Evolutionary conservation across 64 coral and sea anemone genomes (phyloP).

Genomic region (Exaiptasia diaphana): DNA sequence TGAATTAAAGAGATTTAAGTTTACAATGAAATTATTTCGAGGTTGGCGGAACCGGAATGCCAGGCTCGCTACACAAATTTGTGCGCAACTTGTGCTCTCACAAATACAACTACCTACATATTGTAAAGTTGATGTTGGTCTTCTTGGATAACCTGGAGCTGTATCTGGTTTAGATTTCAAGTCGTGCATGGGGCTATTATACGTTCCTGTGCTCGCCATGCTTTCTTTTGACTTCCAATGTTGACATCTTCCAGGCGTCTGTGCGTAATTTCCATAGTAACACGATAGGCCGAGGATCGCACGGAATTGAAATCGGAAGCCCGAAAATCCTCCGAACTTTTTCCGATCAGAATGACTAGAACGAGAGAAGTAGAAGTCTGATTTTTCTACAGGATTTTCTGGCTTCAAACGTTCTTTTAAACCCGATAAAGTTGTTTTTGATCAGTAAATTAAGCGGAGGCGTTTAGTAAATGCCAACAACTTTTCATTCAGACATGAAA

Average conservation of each 20-base stretch:
- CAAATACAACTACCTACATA: neutral
- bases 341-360: too few species aligned
- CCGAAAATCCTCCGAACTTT: too few species aligned
- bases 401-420: too few species aligned
- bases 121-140: constrained; percentile 38
- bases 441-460: neutral
- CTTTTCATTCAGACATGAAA: neutral
- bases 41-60: too few species aligned
- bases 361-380: too few species aligned
- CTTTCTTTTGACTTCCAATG: neutral
- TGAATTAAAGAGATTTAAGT: neutral
- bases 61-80: neutral
- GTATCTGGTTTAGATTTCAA: constrained; percentile 33
- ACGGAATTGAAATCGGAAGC: too few species aligned
- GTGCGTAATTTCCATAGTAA: constrained; percentile 12
- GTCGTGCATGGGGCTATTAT: constrained; percentile 8
- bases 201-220: constrained; percentile 1
- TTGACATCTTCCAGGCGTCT: constrained; percentile 7
- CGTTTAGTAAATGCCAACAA: neutral
- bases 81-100: neutral
- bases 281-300: too few species aligned
- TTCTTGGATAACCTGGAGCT: constrained; percentile 24
- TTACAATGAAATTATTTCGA: too few species aligned
- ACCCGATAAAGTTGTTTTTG: too few species aligned
- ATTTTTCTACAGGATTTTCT: too few species aligned